A percentile compares a stretch with the other conserved stretches of the same genome.
Evolutionary conservation across 2,113 vertebrate genomes (phyloP).

Genomic region (Siniperca knerii): DNA sequence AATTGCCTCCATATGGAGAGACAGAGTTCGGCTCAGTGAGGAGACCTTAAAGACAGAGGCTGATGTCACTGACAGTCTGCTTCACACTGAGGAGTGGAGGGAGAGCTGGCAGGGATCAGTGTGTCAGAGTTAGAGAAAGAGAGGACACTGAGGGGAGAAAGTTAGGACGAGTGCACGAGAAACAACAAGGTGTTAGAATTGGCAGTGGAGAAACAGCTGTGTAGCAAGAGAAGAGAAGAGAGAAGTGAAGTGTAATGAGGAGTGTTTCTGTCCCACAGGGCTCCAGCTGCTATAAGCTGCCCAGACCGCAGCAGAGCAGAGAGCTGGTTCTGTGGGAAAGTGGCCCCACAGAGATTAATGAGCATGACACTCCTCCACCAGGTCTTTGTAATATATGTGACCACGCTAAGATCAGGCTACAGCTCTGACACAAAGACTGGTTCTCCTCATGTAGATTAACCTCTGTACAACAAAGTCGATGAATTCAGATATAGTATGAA

Average conservation of each 20-base stretch:
- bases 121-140: constrained; percentile 13
- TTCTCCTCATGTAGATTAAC: constrained; percentile 26
- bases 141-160: not conserved
- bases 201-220: constrained; percentile 13
- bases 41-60: constrained; percentile 55
- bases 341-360: constrained; percentile 67
- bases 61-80: constrained; percentile 67
- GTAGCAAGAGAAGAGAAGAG: not conserved
- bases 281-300: constrained; percentile 63
- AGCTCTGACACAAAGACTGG: constrained; percentile 36
- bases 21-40: constrained; percentile 30
- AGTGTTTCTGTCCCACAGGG: constrained; percentile 47
- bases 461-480: not conserved
- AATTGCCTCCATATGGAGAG: constrained; percentile 81
- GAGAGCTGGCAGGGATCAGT: constrained; percentile 37
- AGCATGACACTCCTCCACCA: constrained; percentile 61
- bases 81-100: constrained; percentile 38
- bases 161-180: constrained; percentile 6
- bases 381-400: constrained; percentile 65
- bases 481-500: not conserved
- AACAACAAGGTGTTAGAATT: constrained; percentile 46
- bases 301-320: constrained; percentile 44
- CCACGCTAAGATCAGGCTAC: constrained; percentile 45
- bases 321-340: constrained; percentile 68
- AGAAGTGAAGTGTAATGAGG: constrained; percentile 13